phyloP scores from a whole-genome alignment of 2,797 vertebrate species.

The Triplophysa yarkandensis region DNA sequence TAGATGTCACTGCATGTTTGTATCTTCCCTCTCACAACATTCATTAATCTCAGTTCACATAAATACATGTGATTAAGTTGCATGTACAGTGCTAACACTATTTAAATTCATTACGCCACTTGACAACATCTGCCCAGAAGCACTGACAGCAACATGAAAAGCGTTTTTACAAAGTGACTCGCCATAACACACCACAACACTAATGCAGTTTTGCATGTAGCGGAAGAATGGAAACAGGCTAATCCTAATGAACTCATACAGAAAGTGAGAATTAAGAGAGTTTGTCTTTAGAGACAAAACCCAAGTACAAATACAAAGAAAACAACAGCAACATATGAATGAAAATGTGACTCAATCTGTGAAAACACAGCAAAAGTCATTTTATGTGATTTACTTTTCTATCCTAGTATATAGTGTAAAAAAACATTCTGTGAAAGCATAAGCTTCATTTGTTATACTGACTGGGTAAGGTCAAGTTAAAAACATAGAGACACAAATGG shows the following conservation, averaged over 20 bases:
- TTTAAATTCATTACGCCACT: neutral
- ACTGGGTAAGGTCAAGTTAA: no score
- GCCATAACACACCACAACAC: neutral
- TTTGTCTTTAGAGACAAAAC: neutral
- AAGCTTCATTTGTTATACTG: no score
- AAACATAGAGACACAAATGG: no score
- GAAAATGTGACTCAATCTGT: neutral
- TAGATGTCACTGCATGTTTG: constrained; percentile 23
- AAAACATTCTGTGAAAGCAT: no score
- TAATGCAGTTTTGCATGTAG: neutral
- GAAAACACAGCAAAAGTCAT: no score
- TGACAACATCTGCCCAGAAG: neutral
- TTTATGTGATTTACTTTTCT: no score
- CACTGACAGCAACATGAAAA: constrained; percentile 5
- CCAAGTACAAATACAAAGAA: neutral
- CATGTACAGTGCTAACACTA: constrained; percentile 9
- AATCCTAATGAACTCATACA: neutral
- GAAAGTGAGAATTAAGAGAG: neutral
- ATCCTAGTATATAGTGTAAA: no score
- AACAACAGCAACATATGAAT: neutral
- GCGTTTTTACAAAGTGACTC: neutral
- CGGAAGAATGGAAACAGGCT: neutral
- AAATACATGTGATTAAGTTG: constrained; percentile 8
- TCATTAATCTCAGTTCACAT: constrained; percentile 12
- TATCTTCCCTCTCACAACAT: neutral